Percentiles rank a stretch among this genome's conserved stretches.
phyloP scores from a whole-genome alignment of 2,797 vertebrate genomes.

The Lacerta agilis region DNA sequence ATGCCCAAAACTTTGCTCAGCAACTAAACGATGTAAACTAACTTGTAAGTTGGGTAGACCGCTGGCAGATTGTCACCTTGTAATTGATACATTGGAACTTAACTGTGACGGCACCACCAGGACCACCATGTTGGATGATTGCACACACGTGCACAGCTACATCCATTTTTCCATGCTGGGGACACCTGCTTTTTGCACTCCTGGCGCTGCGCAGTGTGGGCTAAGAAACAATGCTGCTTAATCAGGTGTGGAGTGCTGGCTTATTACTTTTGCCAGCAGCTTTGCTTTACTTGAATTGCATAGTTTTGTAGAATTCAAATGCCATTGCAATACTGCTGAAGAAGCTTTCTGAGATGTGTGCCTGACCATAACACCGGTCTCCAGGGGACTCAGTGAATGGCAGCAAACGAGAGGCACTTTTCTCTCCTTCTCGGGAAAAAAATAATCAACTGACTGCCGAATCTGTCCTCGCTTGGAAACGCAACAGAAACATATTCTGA shows the following conservation, averaged over 20 bases:
- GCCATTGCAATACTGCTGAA: slow-evolving; percentile 50
- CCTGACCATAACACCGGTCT: slow-evolving; percentile 65
- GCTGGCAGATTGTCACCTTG: neutral
- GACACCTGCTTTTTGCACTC: slow-evolving; percentile 27
- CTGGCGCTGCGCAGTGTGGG: neutral
- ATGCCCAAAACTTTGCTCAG: too few relatives aligned
- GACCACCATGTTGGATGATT: neutral
- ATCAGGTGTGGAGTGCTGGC: slow-evolving; percentile 69
- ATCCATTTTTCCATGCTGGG: neutral
- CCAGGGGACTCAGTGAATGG: slow-evolving; percentile 49
- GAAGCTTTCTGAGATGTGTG: slow-evolving; percentile 66
- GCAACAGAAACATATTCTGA: too few relatives aligned
- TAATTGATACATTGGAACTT: neutral
- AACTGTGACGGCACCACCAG: neutral
- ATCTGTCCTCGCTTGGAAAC: slow-evolving; percentile 49
- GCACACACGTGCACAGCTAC: neutral
- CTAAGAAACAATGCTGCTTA: slow-evolving; percentile 70
- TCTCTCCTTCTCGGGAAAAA: slow-evolving; percentile 63
- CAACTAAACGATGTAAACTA: neutral
- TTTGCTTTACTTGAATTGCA: slow-evolving; percentile 73
- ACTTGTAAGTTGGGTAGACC: neutral
- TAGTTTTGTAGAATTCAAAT: slow-evolving; percentile 69
- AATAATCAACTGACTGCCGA: slow-evolving; percentile 63
- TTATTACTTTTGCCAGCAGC: slow-evolving; percentile 70
- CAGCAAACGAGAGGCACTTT: slow-evolving; percentile 44